Base-by-base conservation (phyloP, 2,113 vertebrate species). In the Gorilla gorilla region DNA sequence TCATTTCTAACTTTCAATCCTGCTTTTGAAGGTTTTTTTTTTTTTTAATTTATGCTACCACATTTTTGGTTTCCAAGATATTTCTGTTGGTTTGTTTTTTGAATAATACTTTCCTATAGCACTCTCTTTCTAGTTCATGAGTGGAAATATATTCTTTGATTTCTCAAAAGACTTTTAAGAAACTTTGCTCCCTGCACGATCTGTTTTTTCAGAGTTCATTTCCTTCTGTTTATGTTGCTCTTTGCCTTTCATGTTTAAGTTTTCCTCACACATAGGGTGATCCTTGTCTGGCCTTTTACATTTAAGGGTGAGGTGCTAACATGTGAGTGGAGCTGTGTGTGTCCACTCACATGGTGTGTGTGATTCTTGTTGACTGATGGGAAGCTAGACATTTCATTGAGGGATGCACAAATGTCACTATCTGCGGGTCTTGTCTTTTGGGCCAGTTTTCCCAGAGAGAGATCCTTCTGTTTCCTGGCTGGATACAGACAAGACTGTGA, bases 141-240 rank as follows among this genome's bases (percentile, higher is more conserved):
- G n/a, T 83, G 52, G 32, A 68, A 50, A 16, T 35, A 61, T 40
- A 17, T 70, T 76, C 16, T 50, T n/a, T 55, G 45, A 17, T 48
- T 80, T 85, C 70, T 61, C 66, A 95, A 45, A 82, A 66, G 30
- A 52, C 11, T 89, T 82, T 32, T 35, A 4, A 61, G 61, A 89
- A 66, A 45, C 61, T 50, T 55, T 92, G 40, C 20, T 89, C 8
- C 35, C 50, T 85, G 12, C 25, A 14, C 27, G 22, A 64, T 66
- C 80, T 43, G 32, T 95, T 78, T 94, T 27, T 88, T 76, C 38
- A 75, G 64, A 80, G 64, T 92, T 96, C 14, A 43, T 66, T 92
- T 95, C 66, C 52, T 87, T 97, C 30, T 55, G 17, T 80, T 75
- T 82, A 17, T 45, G 43, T 57, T 73, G 18, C 35, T 59, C 35